Percentiles rank a stretch among this genome's conserved stretches.
These are phyloP conservation scores for Cynocephalus volans DNA, from an alignment of 2,113 vertebrate species.

Conservation along the genomic window DNA sequence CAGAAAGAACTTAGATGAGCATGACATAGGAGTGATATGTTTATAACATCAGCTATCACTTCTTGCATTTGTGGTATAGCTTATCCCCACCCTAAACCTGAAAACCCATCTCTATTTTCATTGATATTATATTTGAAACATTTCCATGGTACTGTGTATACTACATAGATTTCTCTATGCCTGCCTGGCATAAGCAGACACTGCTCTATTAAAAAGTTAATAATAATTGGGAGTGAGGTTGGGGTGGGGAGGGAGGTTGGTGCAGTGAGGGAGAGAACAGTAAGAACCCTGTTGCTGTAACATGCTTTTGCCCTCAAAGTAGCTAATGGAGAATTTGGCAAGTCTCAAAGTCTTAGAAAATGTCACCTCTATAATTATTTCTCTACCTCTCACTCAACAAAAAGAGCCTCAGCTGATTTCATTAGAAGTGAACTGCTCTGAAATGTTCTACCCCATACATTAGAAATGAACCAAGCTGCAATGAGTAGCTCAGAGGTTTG, in stretches of 20 bases:
- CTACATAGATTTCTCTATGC: neutral
- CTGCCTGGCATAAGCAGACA: neutral
- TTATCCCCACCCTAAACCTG: neutral
- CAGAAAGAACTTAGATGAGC: neutral
- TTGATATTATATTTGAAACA: neutral
- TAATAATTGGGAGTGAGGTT: neutral
- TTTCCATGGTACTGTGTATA: neutral
- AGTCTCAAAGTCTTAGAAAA: neutral
- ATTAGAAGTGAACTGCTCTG: neutral
- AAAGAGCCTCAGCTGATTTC: neutral
- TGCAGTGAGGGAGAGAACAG: neutral
- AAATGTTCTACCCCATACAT: no score
- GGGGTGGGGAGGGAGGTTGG: no score
- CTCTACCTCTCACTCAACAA: neutral
- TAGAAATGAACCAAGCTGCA: no score
- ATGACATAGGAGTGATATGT: neutral
- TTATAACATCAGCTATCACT: neutral
- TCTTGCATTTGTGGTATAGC: neutral
- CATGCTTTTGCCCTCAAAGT: neutral
- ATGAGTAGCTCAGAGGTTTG: neutral
- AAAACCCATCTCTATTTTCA: constrained; percentile 2
- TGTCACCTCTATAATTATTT: neutral
- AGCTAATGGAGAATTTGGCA: neutral
- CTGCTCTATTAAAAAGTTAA: neutral
- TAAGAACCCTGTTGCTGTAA: neutral